Conservation (phyloP, 1,140 invertebrate species). For the Mycetomoellerius zeteki region DNA sequence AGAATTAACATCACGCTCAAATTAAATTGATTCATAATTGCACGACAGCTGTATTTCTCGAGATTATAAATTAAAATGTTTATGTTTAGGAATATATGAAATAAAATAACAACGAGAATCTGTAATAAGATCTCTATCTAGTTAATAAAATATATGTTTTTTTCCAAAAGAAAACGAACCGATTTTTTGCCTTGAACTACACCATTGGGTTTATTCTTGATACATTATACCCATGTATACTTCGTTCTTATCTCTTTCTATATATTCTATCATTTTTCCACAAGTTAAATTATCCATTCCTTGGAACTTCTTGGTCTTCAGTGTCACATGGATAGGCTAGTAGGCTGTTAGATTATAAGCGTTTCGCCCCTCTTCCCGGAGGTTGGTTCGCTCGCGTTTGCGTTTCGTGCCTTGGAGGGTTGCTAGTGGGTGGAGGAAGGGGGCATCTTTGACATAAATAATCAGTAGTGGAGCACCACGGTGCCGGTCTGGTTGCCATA, state of each 20-base stretch:
- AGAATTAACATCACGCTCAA: not conserved
- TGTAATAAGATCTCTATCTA: not conserved
- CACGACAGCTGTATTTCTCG: not conserved
- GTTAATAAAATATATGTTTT: not conserved
- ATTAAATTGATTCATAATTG: not conserved
- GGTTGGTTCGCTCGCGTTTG: slow-evolving; percentile 76
- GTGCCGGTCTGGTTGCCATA: slow-evolving; percentile 80
- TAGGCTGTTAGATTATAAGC: slow-evolving; percentile 45
- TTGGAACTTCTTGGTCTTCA: slow-evolving; percentile 27
- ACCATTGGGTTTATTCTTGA: not conserved
- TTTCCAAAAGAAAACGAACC: not conserved
- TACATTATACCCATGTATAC: too few species aligned
- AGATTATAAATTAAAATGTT: not conserved
- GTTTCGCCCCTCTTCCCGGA: slow-evolving; percentile 34
- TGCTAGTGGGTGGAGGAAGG: slow-evolving; percentile 56
- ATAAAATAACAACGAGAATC: slow-evolving; percentile 3
- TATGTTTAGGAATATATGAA: not conserved
- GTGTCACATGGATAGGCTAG: slow-evolving; percentile 56
- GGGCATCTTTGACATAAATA: slow-evolving; percentile 87
- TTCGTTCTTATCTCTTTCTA: not conserved
- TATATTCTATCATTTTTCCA: slow-evolving; percentile 9
- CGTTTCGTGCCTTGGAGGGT: slow-evolving; percentile 71
- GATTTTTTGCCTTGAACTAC: not conserved
- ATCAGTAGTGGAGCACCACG: slow-evolving; percentile 85
- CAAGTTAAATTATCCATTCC: slow-evolving; percentile 29